Base-by-base conservation (phyloP, 2,113 vertebrate genomes). In the Malaclemys terrapin region DNA sequence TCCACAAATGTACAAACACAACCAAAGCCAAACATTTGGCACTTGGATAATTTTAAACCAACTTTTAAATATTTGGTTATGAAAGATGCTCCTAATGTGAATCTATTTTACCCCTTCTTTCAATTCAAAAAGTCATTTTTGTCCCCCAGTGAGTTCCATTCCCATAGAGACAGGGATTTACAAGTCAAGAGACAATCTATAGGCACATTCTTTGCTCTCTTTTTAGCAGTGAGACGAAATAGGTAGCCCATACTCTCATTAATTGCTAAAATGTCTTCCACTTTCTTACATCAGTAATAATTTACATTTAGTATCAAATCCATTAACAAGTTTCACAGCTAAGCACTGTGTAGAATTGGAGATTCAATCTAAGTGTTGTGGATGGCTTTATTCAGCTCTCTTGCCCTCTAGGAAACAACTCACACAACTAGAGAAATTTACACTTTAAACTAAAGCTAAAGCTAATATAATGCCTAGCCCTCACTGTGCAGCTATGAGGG, bases 191-290 rank as follows among this genome's bases (percentile, higher is more conserved):
- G 22, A 31, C 80, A 88, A 92, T 93, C 89, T 75, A 86, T 3
- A 72, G 90, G 38, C 79, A 91, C 49, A 47, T 81, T 90, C 84
- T 93, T 88, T 80, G 53, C 85, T 84, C 12, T 91, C 81, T 93
- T 88, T 94, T 96, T 96, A 95, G 91, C 89, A 90, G 25, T 83
- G 89, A 91, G 89, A 94, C 88, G 94, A 94, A 96, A 89, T 96
- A 95, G 95, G 95, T 93, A 90, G 89, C 92, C 96, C 76, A 87
- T 95, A 85, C 84, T 94, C 52, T 92, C 80, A 95, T 95, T 97
- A 95, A 88, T 89, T 89, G 53, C 49, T 57, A 45, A 96, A 91
- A 91, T 20, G 10, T 93, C 94, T 93, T 81, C 92, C 49, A 91
- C 80, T 69, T 85, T 89, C 89, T 87, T 90, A 78, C 59, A 83